Base-by-base conservation (phyloP, 1,140 invertebrate species). In the Neodiprion pinetum region DNA sequence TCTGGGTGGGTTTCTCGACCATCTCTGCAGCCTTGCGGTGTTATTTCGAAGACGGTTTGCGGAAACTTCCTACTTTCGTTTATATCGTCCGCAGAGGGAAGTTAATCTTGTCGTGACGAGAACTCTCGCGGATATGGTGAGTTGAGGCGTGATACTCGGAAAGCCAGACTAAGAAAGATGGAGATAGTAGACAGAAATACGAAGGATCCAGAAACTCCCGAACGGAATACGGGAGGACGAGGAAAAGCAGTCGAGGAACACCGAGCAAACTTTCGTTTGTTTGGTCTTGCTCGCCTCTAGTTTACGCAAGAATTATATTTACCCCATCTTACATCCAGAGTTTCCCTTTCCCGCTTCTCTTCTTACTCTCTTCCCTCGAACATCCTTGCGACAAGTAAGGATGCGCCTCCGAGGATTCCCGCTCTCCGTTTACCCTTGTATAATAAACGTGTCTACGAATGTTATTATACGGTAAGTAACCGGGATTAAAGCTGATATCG, bases 11-110 rank as follows among this genome's bases (percentile, higher is more conserved):
- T 40, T 40, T 5, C 28, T 40, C 28, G 28, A 40, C 5, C 5
- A 40, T 40, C 28, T 5, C 5, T 40, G 17, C 17, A 40, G 28
- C 28, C 28, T 3, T 40, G 28, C 28, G 1, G 28, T 40, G 28
- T 40, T 40, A 40, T 40, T 40, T 2, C 28, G 28, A 40, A 40
- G 28, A 40, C 28, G 28, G 1, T 40, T 5, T 40, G 74, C 75
- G 50, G 74, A 81, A 82, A 81, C 75, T 82, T 81, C 75, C 76
- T 81, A 82, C 81, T 82, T 82, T 77, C 75, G 81, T 82, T 82
- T 82, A 74, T n/a, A 74, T 40, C 53, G n/a, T 47, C 70, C 65
- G 80, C 75, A 79, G 80, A 80, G 75, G 28, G 78, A 81, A 81
- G 80, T 79, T 81, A 79, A 81, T 81, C 76, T 76, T 71, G 67